Base-by-base conservation (phyloP, 2,888 invertebrate species). In the Dolomedes plantarius region DNA sequence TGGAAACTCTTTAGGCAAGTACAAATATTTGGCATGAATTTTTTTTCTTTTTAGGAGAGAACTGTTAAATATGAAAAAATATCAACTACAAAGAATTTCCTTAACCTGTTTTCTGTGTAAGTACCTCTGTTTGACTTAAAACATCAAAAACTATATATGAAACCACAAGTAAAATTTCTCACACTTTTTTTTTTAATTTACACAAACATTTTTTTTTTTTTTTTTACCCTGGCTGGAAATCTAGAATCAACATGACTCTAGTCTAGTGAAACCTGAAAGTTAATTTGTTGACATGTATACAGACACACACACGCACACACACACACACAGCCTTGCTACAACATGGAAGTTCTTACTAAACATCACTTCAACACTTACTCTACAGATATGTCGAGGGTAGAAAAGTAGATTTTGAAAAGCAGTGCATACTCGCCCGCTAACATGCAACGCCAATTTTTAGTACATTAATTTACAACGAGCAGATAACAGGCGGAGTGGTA, bases 401-500 rank as follows among this genome's bases (percentile, higher is more conserved):
- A 81, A 81, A 81, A 81, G 81, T 75, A 81, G 81, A 79, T 64
- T 62, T 71, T 39, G 41, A 71, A 56, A 56, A 75, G 29, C 75
- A 69, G 78, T 79, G 71, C 78, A 72, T 7, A 71, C 65, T 19
- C 23, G 19, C 67, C 73, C 41, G 65, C 75, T 46, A 67, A 65
- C 28, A 31, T 67, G 69, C 41, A 69, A 69, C 41, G 41, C 28
- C n/a, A n/a, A 65, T 65, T 23, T n/a, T 13, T 28, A 41, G 28
- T 36, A 41, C 39, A 69, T 39, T 23, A 16, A 69, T 69, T 41
- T 23, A 69, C 28, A 69, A 69, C 41, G 27, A 69, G 41, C 41
- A 69, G n/a, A 36, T 69, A 69, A 69, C 69, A 41, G 41, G 69
- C 69, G 41, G 41, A 28, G 41, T 69, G 69, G 41, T 41, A 67